These are phyloP conservation scores for Alauda arvensis DNA, from an alignment of 2,797 vertebrate genomes.

Conservation along the genomic window DNA sequence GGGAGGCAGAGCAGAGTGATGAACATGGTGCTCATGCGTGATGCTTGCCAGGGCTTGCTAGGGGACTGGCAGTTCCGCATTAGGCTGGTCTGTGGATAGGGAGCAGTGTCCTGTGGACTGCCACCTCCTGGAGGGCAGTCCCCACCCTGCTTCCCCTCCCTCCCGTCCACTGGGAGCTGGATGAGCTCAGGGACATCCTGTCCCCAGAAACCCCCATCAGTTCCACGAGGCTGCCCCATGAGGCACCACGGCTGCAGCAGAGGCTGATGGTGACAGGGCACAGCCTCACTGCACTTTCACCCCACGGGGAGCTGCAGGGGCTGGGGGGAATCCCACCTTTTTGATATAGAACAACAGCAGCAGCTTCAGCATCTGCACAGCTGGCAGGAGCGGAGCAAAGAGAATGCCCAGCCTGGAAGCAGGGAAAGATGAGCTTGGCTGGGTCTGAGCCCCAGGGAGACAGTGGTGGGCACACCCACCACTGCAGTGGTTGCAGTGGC, in stretches of 20 bases:
- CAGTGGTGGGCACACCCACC: accelerated
- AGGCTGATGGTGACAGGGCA: background rate
- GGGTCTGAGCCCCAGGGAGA: accelerated
- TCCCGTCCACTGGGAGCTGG: accelerated
- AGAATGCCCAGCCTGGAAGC: slow-evolving; percentile 84
- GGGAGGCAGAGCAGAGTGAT: slow-evolving; percentile 91
- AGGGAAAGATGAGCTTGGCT: accelerated
- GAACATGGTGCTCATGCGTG: slow-evolving; percentile 90
- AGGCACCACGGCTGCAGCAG: background rate
- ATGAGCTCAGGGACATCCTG: accelerated
- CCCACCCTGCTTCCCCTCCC: background rate
- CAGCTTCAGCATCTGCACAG: slow-evolving; percentile 85
- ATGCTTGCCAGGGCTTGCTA: slow-evolving; percentile 85
- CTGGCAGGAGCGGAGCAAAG: slow-evolving; percentile 86
- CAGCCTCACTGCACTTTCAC: accelerated
- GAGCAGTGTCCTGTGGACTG: background rate
- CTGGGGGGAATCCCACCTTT: slow-evolving; percentile 75
- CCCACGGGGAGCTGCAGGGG: accelerated
- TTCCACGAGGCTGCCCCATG: accelerated
- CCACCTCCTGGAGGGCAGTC: accelerated
- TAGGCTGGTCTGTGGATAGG: slow-evolving; percentile 80
- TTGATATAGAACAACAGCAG: slow-evolving; percentile 90
- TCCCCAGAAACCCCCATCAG: background rate
- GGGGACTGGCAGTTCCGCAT: slow-evolving; percentile 92
- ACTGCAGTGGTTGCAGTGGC: no score